Base-by-base conservation (phyloP, 2,888 invertebrate genomes). In the Diloba caeruleocephala region DNA sequence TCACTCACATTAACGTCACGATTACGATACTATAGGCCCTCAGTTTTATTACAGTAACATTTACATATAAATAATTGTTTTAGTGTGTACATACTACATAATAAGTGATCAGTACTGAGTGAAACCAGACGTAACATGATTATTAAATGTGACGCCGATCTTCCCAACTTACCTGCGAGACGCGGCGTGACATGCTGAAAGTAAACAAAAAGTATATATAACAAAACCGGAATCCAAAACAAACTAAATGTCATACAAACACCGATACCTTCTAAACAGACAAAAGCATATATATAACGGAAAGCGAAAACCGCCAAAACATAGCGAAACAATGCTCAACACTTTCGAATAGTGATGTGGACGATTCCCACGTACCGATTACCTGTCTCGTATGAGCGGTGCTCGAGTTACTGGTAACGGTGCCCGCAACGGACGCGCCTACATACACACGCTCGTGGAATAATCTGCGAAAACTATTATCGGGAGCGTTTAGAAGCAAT, bases 361-460 rank as follows among this genome's bases (percentile, higher is more conserved):
- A 71, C 66, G 60, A 53, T 87, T 87, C 87, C 79, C 87, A 87
- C 87, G 87, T 80, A 76, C 75, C 77, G 59, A 79, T 84, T 84
- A 73, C 53, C 46, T 76, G 62, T 65, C 69, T 57, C 54, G 62
- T 56, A 42, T 48, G 63, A 52, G 49, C 48, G 54, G 43, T 41
- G 46, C 34, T 3, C 41, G 39, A 43, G 23, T 43, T 19, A 29
- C 14, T 33, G 51, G 50, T 79, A 79, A 81, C 78, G 74, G 81
- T 67, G 61, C 36, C 49, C 37, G 36, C 54, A 72, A 77, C 81
- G 74, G 79, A 72, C 61, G 56, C 58, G 39, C 74, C 70, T 61
- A 62, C 68, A 77, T 72, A 70, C 62, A 63, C 71, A 69, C 61
- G 41, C 56, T 49, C 51, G 44, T 39, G 43, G 44, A 60, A 61